Conservation (phyloP, 2,113 vertebrate species). For the Taurulus bubalis region DNA sequence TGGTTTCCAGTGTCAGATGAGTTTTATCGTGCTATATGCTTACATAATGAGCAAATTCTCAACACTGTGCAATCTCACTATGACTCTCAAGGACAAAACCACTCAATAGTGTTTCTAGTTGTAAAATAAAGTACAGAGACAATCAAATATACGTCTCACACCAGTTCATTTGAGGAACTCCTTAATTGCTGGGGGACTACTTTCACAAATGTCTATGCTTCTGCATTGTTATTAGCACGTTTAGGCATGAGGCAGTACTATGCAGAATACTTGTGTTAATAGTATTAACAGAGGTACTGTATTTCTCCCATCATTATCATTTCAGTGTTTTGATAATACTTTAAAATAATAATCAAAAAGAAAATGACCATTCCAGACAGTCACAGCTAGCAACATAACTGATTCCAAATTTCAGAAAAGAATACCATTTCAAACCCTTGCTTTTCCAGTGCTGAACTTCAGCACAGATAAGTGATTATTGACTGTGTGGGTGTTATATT, state of each 20-base stretch:
- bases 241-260: not conserved
- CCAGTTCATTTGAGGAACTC: not conserved
- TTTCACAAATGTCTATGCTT: not conserved
- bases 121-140: conserved; percentile 26
- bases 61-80: conserved; percentile 13
- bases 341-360: conserved; percentile 31
- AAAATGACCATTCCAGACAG: conserved; percentile 35
- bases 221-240: not conserved
- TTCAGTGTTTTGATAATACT: conserved; percentile 3
- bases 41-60: conserved; percentile 46
- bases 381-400: conserved; percentile 42
- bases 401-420: conserved; percentile 51
- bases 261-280: not conserved
- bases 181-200: conserved; percentile 1
- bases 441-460: conserved; percentile 48
- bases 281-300: not conserved
- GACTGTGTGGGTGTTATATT: conserved; percentile 72
- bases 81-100: conserved; percentile 17
- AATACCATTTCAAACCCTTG: conserved; percentile 45
- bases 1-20: conserved; percentile 38
- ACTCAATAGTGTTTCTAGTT: conserved; percentile 31
- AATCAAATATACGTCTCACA: not conserved
- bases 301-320: not conserved
- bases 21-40: conserved; percentile 35
- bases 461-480: conserved; percentile 70